These are phyloP conservation scores for Smittia sp. DNA, from an alignment of 2,888 invertebrate species.

Conservation along the genomic window DNA sequence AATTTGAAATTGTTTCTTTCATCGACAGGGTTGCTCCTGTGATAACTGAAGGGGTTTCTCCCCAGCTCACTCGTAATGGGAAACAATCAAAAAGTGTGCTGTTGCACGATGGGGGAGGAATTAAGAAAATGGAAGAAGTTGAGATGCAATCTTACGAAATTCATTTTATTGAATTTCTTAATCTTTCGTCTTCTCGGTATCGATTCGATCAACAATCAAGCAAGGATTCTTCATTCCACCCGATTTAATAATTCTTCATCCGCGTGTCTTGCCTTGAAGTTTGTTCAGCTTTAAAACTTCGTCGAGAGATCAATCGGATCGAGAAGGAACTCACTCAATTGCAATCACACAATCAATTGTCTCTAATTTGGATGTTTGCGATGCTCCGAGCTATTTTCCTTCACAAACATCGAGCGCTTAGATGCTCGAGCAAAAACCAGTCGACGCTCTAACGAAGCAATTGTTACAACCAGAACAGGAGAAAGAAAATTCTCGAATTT, in stretches of 20 bases:
- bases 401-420: not conserved
- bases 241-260: too few species aligned
- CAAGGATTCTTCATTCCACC: too few species aligned
- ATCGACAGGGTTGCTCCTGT: slow-evolving; percentile 1
- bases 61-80: not conserved
- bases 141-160: not conserved
- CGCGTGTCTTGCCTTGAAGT: too few species aligned
- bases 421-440: not conserved
- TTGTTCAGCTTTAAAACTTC: too few species aligned
- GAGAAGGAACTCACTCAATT: not conserved
- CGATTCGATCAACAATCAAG: too few species aligned
- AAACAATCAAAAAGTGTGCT: not conserved
- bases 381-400: not conserved
- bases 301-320: not conserved
- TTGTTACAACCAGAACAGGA: not conserved
- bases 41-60: not conserved
- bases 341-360: not conserved
- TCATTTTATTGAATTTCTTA: too few species aligned
- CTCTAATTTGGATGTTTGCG: slow-evolving; percentile 8
- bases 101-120: not conserved
- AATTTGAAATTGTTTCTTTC: slow-evolving; percentile 21
- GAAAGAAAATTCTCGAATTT: not conserved
- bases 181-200: too few species aligned
- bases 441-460: not conserved
- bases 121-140: not conserved